A percentile compares a stretch with the other conserved stretches of the same genome.
Evolutionary conservation across 1,140 invertebrate genomes (phyloP).

Genomic region (Drosophila sturtevanti): DNA sequence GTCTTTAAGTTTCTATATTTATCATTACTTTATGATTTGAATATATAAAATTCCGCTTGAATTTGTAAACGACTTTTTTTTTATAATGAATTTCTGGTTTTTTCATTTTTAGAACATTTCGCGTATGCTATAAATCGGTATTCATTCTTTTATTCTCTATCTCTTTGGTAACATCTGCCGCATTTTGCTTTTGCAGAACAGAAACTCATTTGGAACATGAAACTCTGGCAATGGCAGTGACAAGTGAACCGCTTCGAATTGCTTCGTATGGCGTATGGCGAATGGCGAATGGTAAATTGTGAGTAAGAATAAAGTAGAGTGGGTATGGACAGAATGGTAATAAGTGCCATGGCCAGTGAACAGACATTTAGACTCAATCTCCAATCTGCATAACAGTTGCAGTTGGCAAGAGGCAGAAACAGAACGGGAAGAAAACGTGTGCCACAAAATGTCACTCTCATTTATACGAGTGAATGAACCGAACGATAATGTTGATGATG

Average conservation of each 20-base stretch:
- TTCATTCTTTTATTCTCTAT: conserved; percentile 10
- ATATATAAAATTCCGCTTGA: neutral
- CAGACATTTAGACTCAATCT: conserved; percentile 22
- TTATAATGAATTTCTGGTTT: neutral
- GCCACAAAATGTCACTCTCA: conserved; percentile 73
- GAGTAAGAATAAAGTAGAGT: neutral
- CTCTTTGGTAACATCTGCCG: conserved; percentile 20
- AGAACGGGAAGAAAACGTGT: conserved; percentile 53
- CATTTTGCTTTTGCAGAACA: conserved; percentile 38
- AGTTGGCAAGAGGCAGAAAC: conserved; percentile 1
- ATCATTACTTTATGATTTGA: too few species aligned
- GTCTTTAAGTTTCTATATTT: too few species aligned
- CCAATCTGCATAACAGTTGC: conserved; percentile 10
- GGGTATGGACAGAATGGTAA: conserved; percentile 16
- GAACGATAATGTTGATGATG: conserved; percentile 19
- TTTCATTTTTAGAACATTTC: conserved; percentile 5
- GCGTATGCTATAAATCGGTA: neutral
- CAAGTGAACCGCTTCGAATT: conserved; percentile 25
- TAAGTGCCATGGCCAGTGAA: conserved; percentile 33
- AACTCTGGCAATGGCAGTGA: conserved; percentile 42
- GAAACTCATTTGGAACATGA: conserved; percentile 73
- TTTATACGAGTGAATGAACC: conserved; percentile 37
- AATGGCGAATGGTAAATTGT: conserved; percentile 1
- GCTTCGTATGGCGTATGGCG: too few species aligned
- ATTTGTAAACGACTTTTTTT: neutral